Conservation (phyloP, 2,113 vertebrate species). For the Myocastor coypus region DNA sequence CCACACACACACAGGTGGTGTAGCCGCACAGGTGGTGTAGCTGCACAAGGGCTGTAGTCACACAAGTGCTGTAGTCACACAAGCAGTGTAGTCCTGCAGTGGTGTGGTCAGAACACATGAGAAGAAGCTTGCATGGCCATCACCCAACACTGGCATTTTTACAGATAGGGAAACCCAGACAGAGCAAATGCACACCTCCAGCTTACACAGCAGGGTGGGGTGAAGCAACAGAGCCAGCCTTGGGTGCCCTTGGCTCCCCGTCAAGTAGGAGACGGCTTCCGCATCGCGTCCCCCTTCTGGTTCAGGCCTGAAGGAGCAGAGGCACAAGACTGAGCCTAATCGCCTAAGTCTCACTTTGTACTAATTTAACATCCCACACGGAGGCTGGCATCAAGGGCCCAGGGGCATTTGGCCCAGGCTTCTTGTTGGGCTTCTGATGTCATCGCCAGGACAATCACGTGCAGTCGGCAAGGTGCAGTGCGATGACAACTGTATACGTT, state of each 20-base stretch:
- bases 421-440: not conserved
- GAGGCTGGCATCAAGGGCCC: not conserved
- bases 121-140: not conserved
- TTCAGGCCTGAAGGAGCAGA: not conserved
- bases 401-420: not conserved
- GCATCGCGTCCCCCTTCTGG: accelerated
- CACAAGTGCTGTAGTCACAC: not conserved
- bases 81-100: too few species aligned
- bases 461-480: too few species aligned
- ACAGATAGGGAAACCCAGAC: not conserved
- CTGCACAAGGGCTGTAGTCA: too few species aligned
- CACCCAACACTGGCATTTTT: not conserved
- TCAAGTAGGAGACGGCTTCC: not conserved
- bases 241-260: not conserved
- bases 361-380: not conserved
- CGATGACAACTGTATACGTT: not conserved
- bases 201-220: not conserved
- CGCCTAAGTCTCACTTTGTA: not conserved
- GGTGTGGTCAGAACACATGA: not conserved
- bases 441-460: not conserved
- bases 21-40: too few species aligned
- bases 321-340: not conserved
- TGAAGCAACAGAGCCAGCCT: not conserved
- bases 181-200: not conserved
- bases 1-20: accelerated